Evolutionary conservation across 2,797 vertebrate genomes (phyloP), one percentile per base, ranked within the genome.

Genomic region (Tragopan temminckii): DNA sequence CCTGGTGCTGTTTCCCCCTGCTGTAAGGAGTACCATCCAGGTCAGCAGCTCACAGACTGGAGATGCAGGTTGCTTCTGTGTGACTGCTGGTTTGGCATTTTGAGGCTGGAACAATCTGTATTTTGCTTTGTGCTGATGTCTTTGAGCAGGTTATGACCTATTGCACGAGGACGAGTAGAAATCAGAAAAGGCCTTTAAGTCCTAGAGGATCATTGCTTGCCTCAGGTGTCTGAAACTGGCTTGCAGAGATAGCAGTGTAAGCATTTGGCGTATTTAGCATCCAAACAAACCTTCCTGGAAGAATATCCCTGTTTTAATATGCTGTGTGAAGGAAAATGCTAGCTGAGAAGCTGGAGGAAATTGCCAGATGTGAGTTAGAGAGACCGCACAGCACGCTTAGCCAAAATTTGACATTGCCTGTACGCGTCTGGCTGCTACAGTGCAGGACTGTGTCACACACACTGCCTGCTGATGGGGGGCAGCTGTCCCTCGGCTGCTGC

Each of bases 21-120:
- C 57, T 1, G 0, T 5, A 31, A 74, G 14, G 16, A 17, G 2
- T 31, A 18, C 61, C 4, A 0, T 13, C 58, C 45, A 57, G 45
- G 36, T 23, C 46, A 27, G 19, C n/a, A 45, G 25, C 57, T 66
- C 50, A 31, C 33, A 33, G 35, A 14, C 80, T 19, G 55, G 52
- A 75, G 42, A 8, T 38, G 59, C 33, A 45, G 11, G 11, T 67
- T 93, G 7, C 33, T 67, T 70, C 67, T 81, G 21, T 53, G 18
- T 58, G 21, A n/a, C 46, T 70, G 38, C 63, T 82, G 23, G 50
- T 13, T 78, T 79, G 33, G 15, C 45, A 53, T 81, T 88, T 25
- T 63, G 78, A 71, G 58, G 59, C 36, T 24, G 33, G 29, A 46
- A 53, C 1, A 1, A 33, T 25, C 17, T 38, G 38, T 48, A 38